Evolutionary conservation across 2,797 vertebrate species (phyloP).

Genomic region (Iguana delicatissima): DNA sequence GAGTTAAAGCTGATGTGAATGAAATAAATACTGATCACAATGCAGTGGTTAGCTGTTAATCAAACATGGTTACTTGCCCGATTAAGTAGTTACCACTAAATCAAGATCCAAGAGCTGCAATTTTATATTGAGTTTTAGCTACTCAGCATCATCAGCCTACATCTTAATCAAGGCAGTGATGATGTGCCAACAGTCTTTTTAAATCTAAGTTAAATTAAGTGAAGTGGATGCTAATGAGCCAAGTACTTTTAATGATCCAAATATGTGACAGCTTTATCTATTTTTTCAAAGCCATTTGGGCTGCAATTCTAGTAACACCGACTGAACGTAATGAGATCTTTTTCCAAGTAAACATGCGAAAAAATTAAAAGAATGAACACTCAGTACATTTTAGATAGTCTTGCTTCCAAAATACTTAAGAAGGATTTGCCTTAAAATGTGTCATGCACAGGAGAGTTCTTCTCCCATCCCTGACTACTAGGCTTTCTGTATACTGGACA

Average conservation of each 20-base stretch:
- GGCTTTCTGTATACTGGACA: neutral
- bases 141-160: neutral
- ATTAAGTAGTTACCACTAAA: constrained; percentile 23
- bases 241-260: constrained; percentile 10
- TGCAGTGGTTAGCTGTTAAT: constrained; percentile 17
- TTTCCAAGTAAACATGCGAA: neutral
- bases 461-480: neutral
- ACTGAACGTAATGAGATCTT: no score
- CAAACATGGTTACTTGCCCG: neutral
- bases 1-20: neutral
- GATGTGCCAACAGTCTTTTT: constrained; percentile 13
- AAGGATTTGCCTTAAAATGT: neutral
- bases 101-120: constrained; percentile 17
- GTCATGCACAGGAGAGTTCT: neutral
- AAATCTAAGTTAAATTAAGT: constrained; percentile 18
- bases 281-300: neutral
- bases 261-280: constrained; percentile 2
- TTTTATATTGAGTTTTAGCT: constrained; percentile 7
- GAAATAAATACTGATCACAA: constrained; percentile 11
- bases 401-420: no score
- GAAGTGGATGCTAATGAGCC: constrained; percentile 17
- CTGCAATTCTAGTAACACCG: neutral
- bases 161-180: constrained; percentile 16
- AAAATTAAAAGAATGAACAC: neutral
- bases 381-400: neutral